Evolutionary conservation across 1,140 invertebrate genomes (phyloP), one percentile per base, ranked within the genome.

Genomic region (Cataglyphis hispanica): DNA sequence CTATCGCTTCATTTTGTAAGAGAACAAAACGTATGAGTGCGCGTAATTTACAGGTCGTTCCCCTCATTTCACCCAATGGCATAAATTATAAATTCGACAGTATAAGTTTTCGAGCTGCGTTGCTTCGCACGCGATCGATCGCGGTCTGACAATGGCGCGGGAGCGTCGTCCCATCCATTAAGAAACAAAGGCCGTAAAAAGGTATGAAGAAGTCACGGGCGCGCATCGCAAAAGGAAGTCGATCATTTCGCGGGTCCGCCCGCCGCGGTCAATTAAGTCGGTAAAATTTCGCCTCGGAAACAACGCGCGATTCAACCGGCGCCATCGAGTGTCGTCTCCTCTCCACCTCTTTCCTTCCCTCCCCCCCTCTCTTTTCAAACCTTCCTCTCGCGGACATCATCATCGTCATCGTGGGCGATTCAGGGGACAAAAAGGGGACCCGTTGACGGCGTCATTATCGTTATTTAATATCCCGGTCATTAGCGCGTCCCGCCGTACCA

Each of bases 391-490:
- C 85, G 86, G 78, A 86, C 31, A 34, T 25, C 53, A 11, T 67
- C 58, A 61, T 64, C 77, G 63, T 90, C 85, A 76, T 90, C 85
- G 91, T 77, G 78, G 72, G 89, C 86, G 87, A 91, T 63, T 86
- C 84, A 69, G 60, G 61, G 40, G 74, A 77, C 87, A 93, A 93
- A 94, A 94, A 94, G 90, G 63, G 60, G 80, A 58, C 78, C 75
- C 80, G 90, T 91, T 92, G 90, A 93, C 92, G 86, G 91, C 90
- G 92, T 95, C 94, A 92, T 95, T 94, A 95, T 94, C 91, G 94
- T 95, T 95, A 94, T 94, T 95, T 95, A 95, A 95, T 95, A 95
- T 95, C 94, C 93, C 93, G 77, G 93, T 95, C 94, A 94, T 95
- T 95, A 95, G 93, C 92, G 94, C 92, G 91, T 91, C 93, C 93